Evolutionary conservation across 2,888 invertebrate species (phyloP), one percentile per base, ranked within the genome.

Genomic region (Fragum fragum): DNA sequence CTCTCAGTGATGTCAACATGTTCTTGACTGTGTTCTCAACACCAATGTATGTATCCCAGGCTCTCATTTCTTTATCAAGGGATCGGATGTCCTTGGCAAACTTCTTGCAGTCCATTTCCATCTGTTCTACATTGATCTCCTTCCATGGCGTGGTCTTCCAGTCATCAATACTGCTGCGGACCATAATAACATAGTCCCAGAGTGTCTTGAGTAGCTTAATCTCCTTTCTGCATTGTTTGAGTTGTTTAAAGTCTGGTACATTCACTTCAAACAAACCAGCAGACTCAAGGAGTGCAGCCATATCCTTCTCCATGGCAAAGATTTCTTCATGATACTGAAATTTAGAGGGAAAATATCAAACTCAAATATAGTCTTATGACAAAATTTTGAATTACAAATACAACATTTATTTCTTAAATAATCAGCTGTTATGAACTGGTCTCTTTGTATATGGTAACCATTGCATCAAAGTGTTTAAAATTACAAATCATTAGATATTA

Each of bases 81-180:
- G 97, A 89, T 18, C 93, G 89, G 83, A 94, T 93, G 81, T 94
- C 94, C 95, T 99, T 99, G 1, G 98, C 98, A 94, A 99, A 99
- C 94, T 98, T 98, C 94, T 99, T 99, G 94, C 99, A 99, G 95
- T 99, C 99, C 89, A 99, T 98, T 93, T 99, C 99, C 98, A 99
- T 99, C 92, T 98, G 98, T 95, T 99, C 99, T 55, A 99, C 98
- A 93, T 99, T 98, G 82, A 99, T 98, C 94, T 98, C 98, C 76
- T 98, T 96, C 99, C 99, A 99, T 0, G 98, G 98, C 0, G 99
- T 99, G 0, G 97, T 98, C 95, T 99, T 99, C 99, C 99, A 99
- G 93, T 98, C 98, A 91, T 98, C 97, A 71, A 99, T 98, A 92
- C 97, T 97, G 3, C 98, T 97, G 88, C 96, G 96, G 1, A 99